Evolutionary conservation across 2,888 invertebrate species (phyloP).

Genomic region (Strigamia crassipes): DNA sequence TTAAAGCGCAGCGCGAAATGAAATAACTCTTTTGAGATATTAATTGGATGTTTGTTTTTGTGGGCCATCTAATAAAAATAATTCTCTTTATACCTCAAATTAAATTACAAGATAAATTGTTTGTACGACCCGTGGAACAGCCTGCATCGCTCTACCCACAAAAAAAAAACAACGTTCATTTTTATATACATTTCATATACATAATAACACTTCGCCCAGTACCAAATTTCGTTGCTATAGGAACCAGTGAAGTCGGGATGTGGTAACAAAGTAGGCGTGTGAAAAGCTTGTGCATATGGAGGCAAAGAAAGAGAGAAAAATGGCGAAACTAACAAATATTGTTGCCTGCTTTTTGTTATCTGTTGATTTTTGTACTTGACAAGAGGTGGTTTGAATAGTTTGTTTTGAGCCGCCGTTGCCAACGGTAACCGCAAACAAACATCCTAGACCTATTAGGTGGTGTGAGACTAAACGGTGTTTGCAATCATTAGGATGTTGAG

Average conservation of each 20-base stretch:
- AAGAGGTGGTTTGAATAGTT: conserved; percentile 35
- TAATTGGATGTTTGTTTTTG: background rate
- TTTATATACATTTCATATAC: background rate
- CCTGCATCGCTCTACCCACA: background rate
- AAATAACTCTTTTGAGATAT: too few species aligned
- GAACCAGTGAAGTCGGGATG: conserved; percentile 14
- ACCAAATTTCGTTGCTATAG: conserved; percentile 7
- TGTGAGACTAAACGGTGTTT: conserved; percentile 42
- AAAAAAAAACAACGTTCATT: conserved; percentile 23
- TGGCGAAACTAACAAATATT: background rate
- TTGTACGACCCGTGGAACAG: background rate
- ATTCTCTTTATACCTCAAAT: background rate
- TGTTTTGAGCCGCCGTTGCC: conserved; percentile 29
- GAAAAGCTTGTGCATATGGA: conserved; percentile 6
- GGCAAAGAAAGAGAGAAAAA: background rate
- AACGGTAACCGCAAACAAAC: conserved; percentile 40
- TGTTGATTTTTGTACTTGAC: conserved; percentile 24
- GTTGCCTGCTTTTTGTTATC: conserved; percentile 6
- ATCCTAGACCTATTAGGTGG: conserved; percentile 35
- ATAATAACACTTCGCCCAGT: background rate
- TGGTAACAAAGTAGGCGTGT: conserved; percentile 27
- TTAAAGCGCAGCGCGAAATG: too few species aligned
- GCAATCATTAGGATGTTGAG: conserved; percentile 36
- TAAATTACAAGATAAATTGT: conserved; percentile 3
- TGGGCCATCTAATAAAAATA: background rate